Conservation (phyloP, 2,113 vertebrate species). For the Brachypteracias leptosomus region DNA sequence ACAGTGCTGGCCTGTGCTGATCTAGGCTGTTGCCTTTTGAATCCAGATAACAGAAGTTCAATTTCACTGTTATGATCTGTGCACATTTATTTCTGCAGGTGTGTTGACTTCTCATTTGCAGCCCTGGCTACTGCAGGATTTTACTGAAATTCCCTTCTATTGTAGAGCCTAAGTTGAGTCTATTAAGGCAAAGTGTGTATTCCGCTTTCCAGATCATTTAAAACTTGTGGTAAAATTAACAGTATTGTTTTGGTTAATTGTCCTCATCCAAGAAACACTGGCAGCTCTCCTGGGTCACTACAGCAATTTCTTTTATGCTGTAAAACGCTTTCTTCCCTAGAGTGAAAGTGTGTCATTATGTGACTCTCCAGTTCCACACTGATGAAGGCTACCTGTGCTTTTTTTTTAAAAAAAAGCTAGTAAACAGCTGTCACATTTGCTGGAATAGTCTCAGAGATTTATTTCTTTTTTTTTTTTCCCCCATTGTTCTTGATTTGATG, state of each 20-base stretch:
- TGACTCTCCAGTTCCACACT: neutral
- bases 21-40: neutral
- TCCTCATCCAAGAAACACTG: neutral
- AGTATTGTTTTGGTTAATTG: constrained; percentile 50
- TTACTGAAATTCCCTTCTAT: neutral
- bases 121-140: neutral
- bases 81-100: neutral
- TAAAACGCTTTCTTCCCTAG: neutral
- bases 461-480: neutral
- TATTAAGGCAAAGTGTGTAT: neutral
- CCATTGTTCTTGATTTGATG: neutral
- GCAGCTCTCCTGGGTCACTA: neutral
- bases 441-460: neutral
- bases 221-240: constrained; percentile 50
- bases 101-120: neutral
- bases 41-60: neutral
- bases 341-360: neutral
- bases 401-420: neutral
- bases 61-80: neutral
- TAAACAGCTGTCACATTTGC: neutral
- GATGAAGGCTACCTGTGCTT: neutral
- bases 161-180: neutral
- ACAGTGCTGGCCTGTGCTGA: fast-evolving
- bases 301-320: constrained; percentile 13
- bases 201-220: constrained; percentile 34